Conservation (phyloP, 2,113 vertebrate genomes). For the Plecotus auritus region DNA sequence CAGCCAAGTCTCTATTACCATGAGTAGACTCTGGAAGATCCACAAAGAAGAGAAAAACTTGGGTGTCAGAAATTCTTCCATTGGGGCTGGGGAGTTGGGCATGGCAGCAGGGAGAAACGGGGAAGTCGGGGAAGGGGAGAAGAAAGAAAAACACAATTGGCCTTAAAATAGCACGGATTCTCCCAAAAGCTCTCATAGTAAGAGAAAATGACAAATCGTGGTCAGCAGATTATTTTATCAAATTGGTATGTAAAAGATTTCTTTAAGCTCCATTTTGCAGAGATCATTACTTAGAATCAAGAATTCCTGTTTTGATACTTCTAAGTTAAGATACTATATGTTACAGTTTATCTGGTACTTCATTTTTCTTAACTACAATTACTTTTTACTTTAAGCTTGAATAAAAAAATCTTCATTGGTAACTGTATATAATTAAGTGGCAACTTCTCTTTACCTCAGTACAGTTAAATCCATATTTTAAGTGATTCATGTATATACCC, state of each 20-base stretch:
- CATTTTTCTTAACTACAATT: slow-evolving; percentile 70
- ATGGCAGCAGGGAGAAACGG: slow-evolving; percentile 59
- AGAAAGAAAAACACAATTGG: slow-evolving; percentile 54
- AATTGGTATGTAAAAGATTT: slow-evolving; percentile 60
- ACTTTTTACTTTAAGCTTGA: slow-evolving; percentile 72
- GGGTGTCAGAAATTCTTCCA: not conserved
- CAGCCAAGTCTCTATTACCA: not conserved
- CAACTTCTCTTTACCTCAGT: slow-evolving; percentile 75
- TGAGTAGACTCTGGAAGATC: not conserved
- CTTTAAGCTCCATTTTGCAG: slow-evolving; percentile 58
- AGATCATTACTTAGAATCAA: slow-evolving; percentile 68
- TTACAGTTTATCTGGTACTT: slow-evolving; percentile 68
- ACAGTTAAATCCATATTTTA: slow-evolving; percentile 46
- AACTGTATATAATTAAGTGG: slow-evolving; percentile 73
- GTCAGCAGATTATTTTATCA: slow-evolving; percentile 48
- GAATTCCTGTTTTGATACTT: slow-evolving; percentile 67
- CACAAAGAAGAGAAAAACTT: not conserved
- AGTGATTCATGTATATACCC: slow-evolving; percentile 46
- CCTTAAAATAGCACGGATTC: slow-evolving; percentile 63
- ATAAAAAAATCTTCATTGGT: slow-evolving; percentile 73
- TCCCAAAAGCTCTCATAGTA: slow-evolving; percentile 46
- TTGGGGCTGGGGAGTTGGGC: not conserved
- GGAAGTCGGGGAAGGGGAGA: slow-evolving; percentile 48
- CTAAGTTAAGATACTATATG: slow-evolving; percentile 57
- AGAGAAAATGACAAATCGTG: slow-evolving; percentile 48